Evolutionary conservation across 2,888 invertebrate genomes (phyloP), one percentile per base, ranked within the genome.

Genomic region (Cephus pygmeus): DNA sequence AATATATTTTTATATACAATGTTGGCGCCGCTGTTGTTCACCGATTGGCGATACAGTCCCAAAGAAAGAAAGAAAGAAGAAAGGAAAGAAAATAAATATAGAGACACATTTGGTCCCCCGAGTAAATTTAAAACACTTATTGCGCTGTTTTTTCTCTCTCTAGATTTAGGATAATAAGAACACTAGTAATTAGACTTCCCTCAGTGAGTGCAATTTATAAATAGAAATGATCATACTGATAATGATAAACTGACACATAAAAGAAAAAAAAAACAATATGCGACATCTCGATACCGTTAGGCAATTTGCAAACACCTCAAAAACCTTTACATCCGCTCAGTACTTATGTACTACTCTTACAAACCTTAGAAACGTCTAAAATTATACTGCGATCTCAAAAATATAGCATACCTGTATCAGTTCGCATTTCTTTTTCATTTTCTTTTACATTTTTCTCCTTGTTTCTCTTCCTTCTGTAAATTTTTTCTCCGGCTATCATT

Each of bases 351-450:
- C 88, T 89, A 89, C 85, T 89, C 83, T 90, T 91, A 90, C 86
- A 90, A 91, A 90, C 89, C 87, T 90, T 90, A 91, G 86, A 90
- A 88, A 90, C 84, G 80, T 90, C 89, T 89, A 90, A 89, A 90
- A 89, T 90, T 90, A 89, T 87, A 87, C 86, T 85, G 88, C 88
- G 87, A 87, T 91, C 89, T 91, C 91, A 91, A 91, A 91, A 91
- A 91, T 91, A 91, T 91, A 90, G 88, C 85, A 81, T 87, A 86
- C 87, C 88, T 87, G 86, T 86, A 84, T 87, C 84, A 79, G 77
- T 79, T 80, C 75, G 69, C 80, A 73, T 77, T 81, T 85, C 79
- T 84, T 83, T 79, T 78, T 82, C 76, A 73, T 80, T 82, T 76
- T 81, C 81, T 23, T 56, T 56, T 56, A 56, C 23, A 56, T 56